These are phyloP conservation scores for Eulithis testata DNA, from an alignment of 2,888 invertebrate genomes.

Conservation along the genomic window DNA sequence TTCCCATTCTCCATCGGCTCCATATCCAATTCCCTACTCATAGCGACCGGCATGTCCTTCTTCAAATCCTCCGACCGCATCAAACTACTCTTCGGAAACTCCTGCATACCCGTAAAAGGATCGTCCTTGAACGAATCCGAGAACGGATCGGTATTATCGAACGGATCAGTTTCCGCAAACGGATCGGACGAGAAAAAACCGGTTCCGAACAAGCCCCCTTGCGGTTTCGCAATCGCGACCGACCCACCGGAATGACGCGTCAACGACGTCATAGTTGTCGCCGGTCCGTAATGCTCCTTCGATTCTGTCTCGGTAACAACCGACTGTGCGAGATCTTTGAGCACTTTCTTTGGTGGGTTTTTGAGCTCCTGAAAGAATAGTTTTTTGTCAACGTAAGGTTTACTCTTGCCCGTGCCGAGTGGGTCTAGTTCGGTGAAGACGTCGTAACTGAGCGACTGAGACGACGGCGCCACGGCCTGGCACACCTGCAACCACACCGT, in stretches of 20 bases:
- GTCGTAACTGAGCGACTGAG: slow-evolving; percentile 86
- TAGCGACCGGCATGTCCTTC: slow-evolving; percentile 49
- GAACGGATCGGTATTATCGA: slow-evolving; percentile 88
- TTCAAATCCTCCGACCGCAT: slow-evolving; percentile 56
- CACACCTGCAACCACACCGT: slow-evolving; percentile 76
- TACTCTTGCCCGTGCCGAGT: slow-evolving; percentile 94
- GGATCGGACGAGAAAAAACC: slow-evolving; percentile 84
- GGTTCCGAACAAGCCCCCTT: slow-evolving; percentile 56
- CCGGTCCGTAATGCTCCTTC: slow-evolving; percentile 68
- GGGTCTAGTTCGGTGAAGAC: slow-evolving; percentile 98
- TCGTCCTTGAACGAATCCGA: slow-evolving; percentile 86
- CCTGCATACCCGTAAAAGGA: slow-evolving; percentile 83
- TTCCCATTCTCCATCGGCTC: slow-evolving; percentile 57
- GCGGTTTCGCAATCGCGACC: slow-evolving; percentile 69
- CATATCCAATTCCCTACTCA: slow-evolving; percentile 50
- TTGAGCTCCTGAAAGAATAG: slow-evolving; percentile 98
- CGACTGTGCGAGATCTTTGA: slow-evolving; percentile 90
- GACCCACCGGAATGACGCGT: slow-evolving; percentile 79
- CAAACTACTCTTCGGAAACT: slow-evolving; percentile 65
- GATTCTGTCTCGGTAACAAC: slow-evolving; percentile 68
- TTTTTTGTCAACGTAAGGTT: slow-evolving; percentile 97
- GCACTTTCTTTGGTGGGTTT: slow-evolving; percentile 96
- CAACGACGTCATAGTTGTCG: slow-evolving; percentile 79
- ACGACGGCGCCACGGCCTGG: slow-evolving; percentile 67
- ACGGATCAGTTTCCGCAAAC: slow-evolving; percentile 89